Base-by-base conservation (phyloP, 2,113 vertebrate species). In the Ovibos moschatus region DNA sequence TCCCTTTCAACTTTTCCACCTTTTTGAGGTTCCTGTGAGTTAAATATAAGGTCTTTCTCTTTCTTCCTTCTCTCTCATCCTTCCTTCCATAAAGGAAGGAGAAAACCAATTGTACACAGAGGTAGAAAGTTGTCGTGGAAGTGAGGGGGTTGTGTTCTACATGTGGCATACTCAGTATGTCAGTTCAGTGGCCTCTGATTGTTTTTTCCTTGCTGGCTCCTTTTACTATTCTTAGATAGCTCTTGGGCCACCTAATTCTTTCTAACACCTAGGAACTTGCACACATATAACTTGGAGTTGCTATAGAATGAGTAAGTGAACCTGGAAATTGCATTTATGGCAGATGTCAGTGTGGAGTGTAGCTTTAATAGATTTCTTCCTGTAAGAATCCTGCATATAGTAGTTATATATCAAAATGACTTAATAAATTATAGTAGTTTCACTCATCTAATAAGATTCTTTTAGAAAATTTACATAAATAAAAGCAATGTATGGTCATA, bases 401-500 rank as follows among this genome's bases (percentile, higher is more conserved):
- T 85, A 83, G 27, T 30, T 89, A 57, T 1, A 28, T 74, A 51
- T 71, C 40, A 81, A n/a, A 92, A 87, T 64, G 53, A 74, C 5
- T 15, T 87, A 78, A 36, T 89, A 91, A 82, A 47, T 91, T 89
- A n/a, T 40, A 36, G 2, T 85, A 64, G 60, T 96, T 90, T 89
- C 76, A 87, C 33, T 71, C 21, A 58, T 79, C 30, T 79, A 76
- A 33, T 84, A 82, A 89, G n/a, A 50, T 86, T 84, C 36, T 87
- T 95, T 62, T 88, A 13, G 85, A 92, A 87, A 84, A n/a, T 94
- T 93, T 93, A 43, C 17, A n/a, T 86, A 90, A 91, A 27, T 78
- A 81, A 19, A 36, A 40, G 87, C 51, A 92, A 85, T 57, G 1
- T 86, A 23, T 64, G 78, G 33, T 45, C 21, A 64, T 88, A 12